Evolutionary conservation across 2,797 vertebrate genomes (phyloP).

Genomic region (Hyperoplus lanceolatus): DNA sequence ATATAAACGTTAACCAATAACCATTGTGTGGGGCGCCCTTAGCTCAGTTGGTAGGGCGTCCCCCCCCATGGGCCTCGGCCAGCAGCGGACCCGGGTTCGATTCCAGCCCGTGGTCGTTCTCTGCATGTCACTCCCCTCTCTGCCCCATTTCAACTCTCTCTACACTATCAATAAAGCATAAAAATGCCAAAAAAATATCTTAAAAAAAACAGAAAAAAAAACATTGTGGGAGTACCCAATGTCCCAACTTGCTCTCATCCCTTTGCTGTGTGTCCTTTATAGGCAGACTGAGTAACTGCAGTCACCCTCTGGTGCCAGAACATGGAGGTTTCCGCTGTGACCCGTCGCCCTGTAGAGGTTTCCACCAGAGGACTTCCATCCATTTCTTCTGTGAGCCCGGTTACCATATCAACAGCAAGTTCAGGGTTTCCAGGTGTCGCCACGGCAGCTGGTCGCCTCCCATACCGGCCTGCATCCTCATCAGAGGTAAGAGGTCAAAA

Average conservation of each 20-base stretch:
- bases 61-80: no score
- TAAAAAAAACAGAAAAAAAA: no score
- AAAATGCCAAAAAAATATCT: no score
- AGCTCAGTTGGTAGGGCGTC: no score
- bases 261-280: slow-evolving; percentile 3
- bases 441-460: slow-evolving; percentile 74
- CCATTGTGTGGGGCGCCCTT: not conserved
- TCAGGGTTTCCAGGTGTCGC: slow-evolving; percentile 65
- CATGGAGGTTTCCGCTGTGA: slow-evolving; percentile 85
- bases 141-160: no score
- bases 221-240: no score
- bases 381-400: slow-evolving; percentile 83
- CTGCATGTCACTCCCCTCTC: no score
- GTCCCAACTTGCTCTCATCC: not conserved
- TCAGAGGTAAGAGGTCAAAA: slow-evolving; percentile 66
- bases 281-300: slow-evolving; percentile 81
- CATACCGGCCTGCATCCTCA: slow-evolving; percentile 69
- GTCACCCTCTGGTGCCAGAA: slow-evolving; percentile 80
- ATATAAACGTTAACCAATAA: not conserved
- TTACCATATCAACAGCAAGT: slow-evolving; percentile 58
- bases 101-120: no score
- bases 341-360: slow-evolving; percentile 82
- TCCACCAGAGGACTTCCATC: slow-evolving; percentile 75
- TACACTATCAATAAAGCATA: no score
- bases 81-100: no score